These are phyloP conservation scores for Peromyscus eremicus DNA, from an alignment of 2,797 vertebrate species.

Conservation along the genomic window DNA sequence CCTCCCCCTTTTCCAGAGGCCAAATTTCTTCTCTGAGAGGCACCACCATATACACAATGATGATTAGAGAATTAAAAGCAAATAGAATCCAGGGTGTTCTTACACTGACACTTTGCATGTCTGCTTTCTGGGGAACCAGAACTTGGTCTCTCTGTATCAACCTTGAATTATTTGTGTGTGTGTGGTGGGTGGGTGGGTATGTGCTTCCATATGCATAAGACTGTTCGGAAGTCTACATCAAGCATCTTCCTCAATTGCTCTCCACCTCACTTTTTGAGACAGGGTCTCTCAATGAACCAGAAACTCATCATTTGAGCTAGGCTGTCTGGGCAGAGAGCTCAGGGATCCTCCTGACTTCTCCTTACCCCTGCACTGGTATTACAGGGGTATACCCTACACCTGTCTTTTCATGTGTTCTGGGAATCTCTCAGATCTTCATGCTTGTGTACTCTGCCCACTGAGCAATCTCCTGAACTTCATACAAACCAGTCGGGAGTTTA, in stretches of 20 bases:
- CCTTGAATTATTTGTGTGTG: neutral
- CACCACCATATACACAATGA: neutral
- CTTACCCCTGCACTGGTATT: neutral
- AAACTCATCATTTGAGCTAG: neutral
- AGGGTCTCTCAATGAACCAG: neutral
- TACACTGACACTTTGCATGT: neutral
- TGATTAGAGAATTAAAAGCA: neutral
- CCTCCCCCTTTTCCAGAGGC: neutral
- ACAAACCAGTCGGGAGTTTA: neutral
- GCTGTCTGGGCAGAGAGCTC: neutral
- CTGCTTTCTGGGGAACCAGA: neutral
- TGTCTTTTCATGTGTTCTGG: neutral
- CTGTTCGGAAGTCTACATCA: neutral
- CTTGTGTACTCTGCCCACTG: neutral
- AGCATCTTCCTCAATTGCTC: neutral
- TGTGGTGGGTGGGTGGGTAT: neutral
- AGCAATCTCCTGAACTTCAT: conserved; percentile 1
- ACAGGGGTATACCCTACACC: neutral
- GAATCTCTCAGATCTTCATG: neutral
- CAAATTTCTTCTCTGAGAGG: conserved; percentile 28
- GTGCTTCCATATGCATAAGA: neutral
- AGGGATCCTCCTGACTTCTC: neutral
- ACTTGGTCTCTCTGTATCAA: neutral
- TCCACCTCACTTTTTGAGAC: neutral
- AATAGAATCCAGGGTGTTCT: neutral